phyloP scores from a whole-genome alignment of 2,888 invertebrate species.

The Dromius quadrimaculatus region DNA sequence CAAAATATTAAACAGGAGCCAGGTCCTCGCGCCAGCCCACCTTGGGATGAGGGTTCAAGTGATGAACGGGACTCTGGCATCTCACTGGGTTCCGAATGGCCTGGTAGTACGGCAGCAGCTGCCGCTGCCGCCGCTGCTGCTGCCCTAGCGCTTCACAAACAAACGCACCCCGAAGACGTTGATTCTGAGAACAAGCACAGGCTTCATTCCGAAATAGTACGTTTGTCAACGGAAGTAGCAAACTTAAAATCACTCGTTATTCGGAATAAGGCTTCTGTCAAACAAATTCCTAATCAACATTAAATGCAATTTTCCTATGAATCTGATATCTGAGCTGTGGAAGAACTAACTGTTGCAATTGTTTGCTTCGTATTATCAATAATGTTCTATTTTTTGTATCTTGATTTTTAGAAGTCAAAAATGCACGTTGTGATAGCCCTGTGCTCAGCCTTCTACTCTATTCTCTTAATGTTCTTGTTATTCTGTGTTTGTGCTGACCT shows the following conservation, averaged over 20 bases:
- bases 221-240: conserved; percentile 91
- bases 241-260: conserved; percentile 87
- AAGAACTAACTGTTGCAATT: conserved; percentile 22
- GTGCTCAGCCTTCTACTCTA: conserved; percentile 29
- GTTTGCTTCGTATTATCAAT: not conserved
- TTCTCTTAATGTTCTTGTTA: conserved; percentile 26
- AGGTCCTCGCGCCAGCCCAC: conserved; percentile 81
- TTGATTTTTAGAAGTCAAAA: conserved; percentile 3
- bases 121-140: conserved; percentile 60
- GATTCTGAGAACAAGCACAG: conserved; percentile 77
- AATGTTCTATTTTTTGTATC: conserved; percentile 1
- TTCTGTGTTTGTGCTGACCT: conserved; percentile 40
- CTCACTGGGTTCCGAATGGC: conserved; percentile 81
- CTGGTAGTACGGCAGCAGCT: conserved; percentile 63
- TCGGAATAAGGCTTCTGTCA: conserved; percentile 67
- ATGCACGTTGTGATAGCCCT: conserved; percentile 21
- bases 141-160: conserved; percentile 63
- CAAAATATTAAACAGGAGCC: conserved; percentile 91
- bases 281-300: conserved; percentile 18
- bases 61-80: conserved; percentile 93
- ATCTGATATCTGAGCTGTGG: conserved; percentile 24
- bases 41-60: conserved; percentile 91
- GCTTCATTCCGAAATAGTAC: conserved; percentile 86
- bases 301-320: conserved; percentile 5
- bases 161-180: conserved; percentile 61